A percentile compares a stretch with the other conserved stretches of the same genome.
Evolutionary conservation across 2,888 invertebrate genomes (phyloP).

Genomic region (Hydraecia micacea): DNA sequence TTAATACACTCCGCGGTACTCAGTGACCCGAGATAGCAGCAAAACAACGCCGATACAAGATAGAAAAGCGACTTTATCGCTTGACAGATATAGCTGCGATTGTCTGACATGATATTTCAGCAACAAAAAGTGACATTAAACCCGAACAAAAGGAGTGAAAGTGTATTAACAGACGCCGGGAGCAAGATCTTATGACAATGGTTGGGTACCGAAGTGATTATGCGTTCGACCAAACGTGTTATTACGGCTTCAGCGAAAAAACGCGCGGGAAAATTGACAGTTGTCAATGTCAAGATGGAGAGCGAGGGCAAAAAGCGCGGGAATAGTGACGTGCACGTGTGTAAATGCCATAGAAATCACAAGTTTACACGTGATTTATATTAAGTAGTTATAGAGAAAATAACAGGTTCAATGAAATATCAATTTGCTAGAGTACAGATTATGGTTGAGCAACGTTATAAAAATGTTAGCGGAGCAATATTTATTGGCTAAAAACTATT

Average conservation of each 20-base stretch:
- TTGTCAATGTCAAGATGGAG: slow-evolving; percentile 43
- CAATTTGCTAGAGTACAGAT: slow-evolving; percentile 8
- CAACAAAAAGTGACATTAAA: slow-evolving; percentile 79
- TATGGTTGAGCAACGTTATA: slow-evolving; percentile 11
- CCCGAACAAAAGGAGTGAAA: slow-evolving; percentile 86
- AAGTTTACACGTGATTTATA: slow-evolving; percentile 39
- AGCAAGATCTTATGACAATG: slow-evolving; percentile 72
- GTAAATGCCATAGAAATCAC: slow-evolving; percentile 52
- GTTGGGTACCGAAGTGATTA: slow-evolving; percentile 68
- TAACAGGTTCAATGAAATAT: slow-evolving; percentile 26
- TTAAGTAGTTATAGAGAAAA: slow-evolving; percentile 31
- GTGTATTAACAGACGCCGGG: slow-evolving; percentile 67
- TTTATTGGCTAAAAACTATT: slow-evolving; percentile 20
- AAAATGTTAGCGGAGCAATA: slow-evolving; percentile 10
- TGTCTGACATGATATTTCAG: slow-evolving; percentile 79
- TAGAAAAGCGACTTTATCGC: slow-evolving; percentile 80
- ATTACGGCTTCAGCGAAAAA: slow-evolving; percentile 67
- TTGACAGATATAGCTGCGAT: slow-evolving; percentile 76
- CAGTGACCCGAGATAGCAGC: slow-evolving; percentile 71
- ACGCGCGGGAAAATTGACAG: slow-evolving; percentile 53
- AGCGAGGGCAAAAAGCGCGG: slow-evolving; percentile 53
- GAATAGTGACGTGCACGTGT: slow-evolving; percentile 42
- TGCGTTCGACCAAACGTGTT: slow-evolving; percentile 66
- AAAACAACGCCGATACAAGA: slow-evolving; percentile 73
- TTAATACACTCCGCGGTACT: slow-evolving; percentile 72